Conservation (phyloP, 2,888 invertebrate species). For the Dryocosmus kuriphilus region DNA sequence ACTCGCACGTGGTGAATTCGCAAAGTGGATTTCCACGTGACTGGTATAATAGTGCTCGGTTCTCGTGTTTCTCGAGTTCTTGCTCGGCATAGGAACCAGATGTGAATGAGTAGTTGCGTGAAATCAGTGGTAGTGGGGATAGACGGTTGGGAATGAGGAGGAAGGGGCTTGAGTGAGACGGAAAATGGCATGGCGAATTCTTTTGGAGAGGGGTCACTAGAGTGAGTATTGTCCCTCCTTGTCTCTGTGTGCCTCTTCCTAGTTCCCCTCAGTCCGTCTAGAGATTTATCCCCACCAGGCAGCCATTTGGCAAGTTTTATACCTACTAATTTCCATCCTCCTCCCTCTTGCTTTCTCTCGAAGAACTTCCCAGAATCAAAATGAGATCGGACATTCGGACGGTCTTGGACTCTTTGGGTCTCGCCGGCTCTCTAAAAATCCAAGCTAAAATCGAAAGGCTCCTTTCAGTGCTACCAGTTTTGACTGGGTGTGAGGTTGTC, state of each 20-base stretch:
- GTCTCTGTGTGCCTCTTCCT: background rate
- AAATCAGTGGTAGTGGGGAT: background rate
- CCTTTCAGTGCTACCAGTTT: background rate
- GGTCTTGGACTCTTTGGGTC: background rate
- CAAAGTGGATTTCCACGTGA: constrained; percentile 19
- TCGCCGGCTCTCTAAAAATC: background rate
- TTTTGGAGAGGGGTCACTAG: constrained; percentile 12
- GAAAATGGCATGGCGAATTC: background rate
- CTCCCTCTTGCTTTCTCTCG: background rate
- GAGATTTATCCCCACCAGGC: background rate
- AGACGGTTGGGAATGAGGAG: background rate
- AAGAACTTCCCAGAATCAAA: background rate
- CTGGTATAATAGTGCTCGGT: background rate
- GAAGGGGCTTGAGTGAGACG: background rate
- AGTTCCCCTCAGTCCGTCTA: background rate
- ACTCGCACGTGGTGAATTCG: constrained; percentile 18
- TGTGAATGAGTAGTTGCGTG: constrained; percentile 24
- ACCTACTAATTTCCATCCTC: background rate
- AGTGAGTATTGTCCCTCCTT: background rate
- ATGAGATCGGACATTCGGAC: background rate
- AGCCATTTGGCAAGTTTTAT: background rate
- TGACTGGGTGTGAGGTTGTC: background rate
- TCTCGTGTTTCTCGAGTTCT: background rate
- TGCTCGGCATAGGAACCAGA: constrained; percentile 1
- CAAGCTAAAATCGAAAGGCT: background rate